Evolutionary conservation across 1,140 invertebrate genomes (phyloP).

Genomic region (Goniozus legneri): DNA sequence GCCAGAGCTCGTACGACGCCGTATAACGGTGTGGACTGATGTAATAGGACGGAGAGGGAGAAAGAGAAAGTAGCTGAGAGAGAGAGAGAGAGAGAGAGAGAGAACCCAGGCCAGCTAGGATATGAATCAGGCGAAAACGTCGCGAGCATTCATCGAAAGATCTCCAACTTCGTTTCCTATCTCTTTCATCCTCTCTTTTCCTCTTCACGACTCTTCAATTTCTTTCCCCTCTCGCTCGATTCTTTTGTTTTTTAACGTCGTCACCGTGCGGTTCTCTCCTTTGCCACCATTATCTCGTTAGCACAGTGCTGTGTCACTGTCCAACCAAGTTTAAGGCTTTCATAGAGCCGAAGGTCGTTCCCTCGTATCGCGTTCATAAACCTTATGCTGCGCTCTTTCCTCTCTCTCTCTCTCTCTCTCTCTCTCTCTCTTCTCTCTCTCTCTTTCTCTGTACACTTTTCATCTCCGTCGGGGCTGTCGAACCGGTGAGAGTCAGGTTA

Average conservation of each 20-base stretch:
- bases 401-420: neutral
- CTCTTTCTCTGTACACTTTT: neutral
- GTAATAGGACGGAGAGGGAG: too few species aligned
- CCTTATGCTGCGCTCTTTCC: neutral
- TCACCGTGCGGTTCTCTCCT: slow-evolving; percentile 5
- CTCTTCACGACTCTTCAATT: too few species aligned
- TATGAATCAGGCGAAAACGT: neutral
- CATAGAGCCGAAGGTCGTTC: slow-evolving; percentile 10
- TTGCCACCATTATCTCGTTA: slow-evolving; percentile 17
- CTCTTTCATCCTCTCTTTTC: neutral
- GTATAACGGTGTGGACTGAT: too few species aligned
- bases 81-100: slow-evolving; percentile 4
- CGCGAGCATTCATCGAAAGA: neutral
- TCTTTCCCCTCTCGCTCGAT: neutral
- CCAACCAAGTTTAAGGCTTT: slow-evolving; percentile 15
- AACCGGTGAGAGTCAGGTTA: slow-evolving; percentile 1
- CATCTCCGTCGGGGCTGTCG: neutral
- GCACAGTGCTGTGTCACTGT: slow-evolving; percentile 14
- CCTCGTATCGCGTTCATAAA: neutral
- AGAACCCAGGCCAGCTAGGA: neutral
- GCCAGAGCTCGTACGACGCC: too few species aligned
- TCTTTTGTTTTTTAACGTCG: neutral
- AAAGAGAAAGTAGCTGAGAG: slow-evolving; percentile 3
- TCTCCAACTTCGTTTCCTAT: slow-evolving; percentile 8
- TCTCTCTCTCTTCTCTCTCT: neutral